A percentile compares a stretch with the other conserved stretches of the same genome.
Evolutionary conservation across 2,888 invertebrate genomes (phyloP).

Genomic region (Octodonta nipae): DNA sequence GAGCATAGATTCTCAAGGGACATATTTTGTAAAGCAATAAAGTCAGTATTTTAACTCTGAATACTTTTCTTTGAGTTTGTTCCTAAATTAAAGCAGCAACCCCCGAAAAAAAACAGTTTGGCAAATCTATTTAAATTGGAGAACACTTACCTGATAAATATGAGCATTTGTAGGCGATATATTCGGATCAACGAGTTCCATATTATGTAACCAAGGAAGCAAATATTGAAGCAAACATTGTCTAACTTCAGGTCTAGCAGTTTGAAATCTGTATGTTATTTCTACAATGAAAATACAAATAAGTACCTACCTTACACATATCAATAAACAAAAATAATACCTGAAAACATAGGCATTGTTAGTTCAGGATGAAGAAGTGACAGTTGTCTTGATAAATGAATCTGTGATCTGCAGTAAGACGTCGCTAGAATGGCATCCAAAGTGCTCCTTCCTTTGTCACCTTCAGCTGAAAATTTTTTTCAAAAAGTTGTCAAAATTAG

Average conservation of each 20-base stretch:
- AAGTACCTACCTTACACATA: too few relatives aligned
- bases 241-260: conserved; percentile 83
- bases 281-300: conserved; percentile 48
- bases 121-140: conserved; percentile 2
- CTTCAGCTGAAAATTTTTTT: conserved; percentile 34
- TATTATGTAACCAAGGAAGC: conserved; percentile 94
- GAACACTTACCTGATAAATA: conserved; percentile 58
- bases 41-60: too few relatives aligned
- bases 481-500: neutral
- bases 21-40: too few relatives aligned
- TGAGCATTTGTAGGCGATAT: conserved; percentile 80
- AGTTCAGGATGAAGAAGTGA: conserved; percentile 91
- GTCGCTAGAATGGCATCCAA: conserved; percentile 74
- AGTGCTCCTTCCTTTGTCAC: conserved; percentile 55
- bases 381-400: conserved; percentile 81
- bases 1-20: too few relatives aligned
- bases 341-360: conserved; percentile 99
- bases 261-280: conserved; percentile 92
- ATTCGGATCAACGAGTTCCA: conserved; percentile 94
- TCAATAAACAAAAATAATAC: too few relatives aligned
- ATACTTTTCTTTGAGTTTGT: too few relatives aligned
- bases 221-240: conserved; percentile 83
- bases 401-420: conserved; percentile 84
- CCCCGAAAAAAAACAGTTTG: too few relatives aligned
- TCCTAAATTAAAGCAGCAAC: too few relatives aligned